A percentile compares a stretch with the other conserved stretches of the same genome.
Evolutionary conservation across 2,888 invertebrate species (phyloP).

Genomic region (Arctia plantaginis): DNA sequence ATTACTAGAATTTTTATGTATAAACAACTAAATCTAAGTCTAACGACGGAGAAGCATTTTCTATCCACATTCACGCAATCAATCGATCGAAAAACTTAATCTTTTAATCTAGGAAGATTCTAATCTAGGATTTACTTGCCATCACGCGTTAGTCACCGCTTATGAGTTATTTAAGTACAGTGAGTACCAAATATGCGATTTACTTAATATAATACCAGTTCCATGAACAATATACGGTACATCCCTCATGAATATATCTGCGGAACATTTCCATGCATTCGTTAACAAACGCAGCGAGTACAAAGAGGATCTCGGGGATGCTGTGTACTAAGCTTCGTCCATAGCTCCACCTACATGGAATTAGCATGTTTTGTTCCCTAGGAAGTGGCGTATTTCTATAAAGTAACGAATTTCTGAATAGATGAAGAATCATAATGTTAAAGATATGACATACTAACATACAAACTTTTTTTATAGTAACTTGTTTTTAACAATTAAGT

Average conservation of each 20-base stretch:
- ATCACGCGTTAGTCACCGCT: neutral
- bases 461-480: neutral
- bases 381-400: neutral
- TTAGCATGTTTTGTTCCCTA: neutral
- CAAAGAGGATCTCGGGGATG: neutral
- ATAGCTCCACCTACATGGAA: slow-evolving; percentile 2
- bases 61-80: neutral
- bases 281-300: slow-evolving; percentile 4
- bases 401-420: neutral
- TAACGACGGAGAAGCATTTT: neutral
- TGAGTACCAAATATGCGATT: neutral
- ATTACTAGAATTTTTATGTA: neutral
- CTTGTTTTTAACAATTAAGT: too few relatives aligned
- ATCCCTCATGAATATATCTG: neutral
- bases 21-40: too few relatives aligned
- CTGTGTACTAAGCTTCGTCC: slow-evolving; percentile 1
- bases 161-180: neutral
- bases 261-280: slow-evolving; percentile 3
- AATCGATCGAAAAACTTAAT: neutral
- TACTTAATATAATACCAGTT: neutral
- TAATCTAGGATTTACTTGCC: neutral
- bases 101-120: neutral
- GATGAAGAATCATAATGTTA: neutral
- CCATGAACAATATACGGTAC: neutral
- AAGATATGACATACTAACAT: neutral